Evolutionary conservation across 2,888 invertebrate genomes (phyloP).

Genomic region (Papilio elwesi): DNA sequence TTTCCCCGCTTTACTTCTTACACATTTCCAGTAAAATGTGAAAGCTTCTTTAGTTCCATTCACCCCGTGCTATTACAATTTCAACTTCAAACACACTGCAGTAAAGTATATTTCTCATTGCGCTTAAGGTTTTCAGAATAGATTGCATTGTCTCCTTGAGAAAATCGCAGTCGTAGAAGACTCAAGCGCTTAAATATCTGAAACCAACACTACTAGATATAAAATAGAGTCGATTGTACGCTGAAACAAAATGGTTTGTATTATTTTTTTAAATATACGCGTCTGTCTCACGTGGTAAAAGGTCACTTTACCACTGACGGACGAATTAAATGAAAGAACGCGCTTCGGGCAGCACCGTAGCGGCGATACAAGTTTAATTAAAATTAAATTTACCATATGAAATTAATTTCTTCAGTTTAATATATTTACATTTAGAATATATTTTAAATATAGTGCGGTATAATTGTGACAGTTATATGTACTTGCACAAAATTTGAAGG

Average conservation of each 20-base stretch:
- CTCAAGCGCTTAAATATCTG: slow-evolving; percentile 49
- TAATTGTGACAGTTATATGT: not conserved
- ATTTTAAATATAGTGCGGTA: not conserved
- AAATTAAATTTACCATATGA: slow-evolving; percentile 2
- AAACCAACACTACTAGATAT: slow-evolving; percentile 50
- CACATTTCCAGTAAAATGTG: slow-evolving; percentile 81
- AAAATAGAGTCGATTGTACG: slow-evolving; percentile 48
- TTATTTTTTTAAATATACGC: slow-evolving; percentile 46
- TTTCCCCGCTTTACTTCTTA: slow-evolving; percentile 78
- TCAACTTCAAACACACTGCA: slow-evolving; percentile 48
- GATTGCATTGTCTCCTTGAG: slow-evolving; percentile 80
- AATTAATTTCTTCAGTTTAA: not conserved
- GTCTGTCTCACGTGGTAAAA: slow-evolving; percentile 67
- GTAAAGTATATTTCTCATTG: slow-evolving; percentile 44
- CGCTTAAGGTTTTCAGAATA: slow-evolving; percentile 59
- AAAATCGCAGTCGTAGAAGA: slow-evolving; percentile 75
- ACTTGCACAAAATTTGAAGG: no score
- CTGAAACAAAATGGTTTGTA: slow-evolving; percentile 41
- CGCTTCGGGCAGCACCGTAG: slow-evolving; percentile 40
- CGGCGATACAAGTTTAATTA: slow-evolving; percentile 45
- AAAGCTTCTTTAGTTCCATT: slow-evolving; percentile 70
- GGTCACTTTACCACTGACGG: slow-evolving; percentile 69
- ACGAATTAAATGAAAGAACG: slow-evolving; percentile 59
- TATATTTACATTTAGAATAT: not conserved
- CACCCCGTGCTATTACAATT: slow-evolving; percentile 42